phyloP scores from a whole-genome alignment of 2,888 invertebrate species.

The Zeuzera pyrina region DNA sequence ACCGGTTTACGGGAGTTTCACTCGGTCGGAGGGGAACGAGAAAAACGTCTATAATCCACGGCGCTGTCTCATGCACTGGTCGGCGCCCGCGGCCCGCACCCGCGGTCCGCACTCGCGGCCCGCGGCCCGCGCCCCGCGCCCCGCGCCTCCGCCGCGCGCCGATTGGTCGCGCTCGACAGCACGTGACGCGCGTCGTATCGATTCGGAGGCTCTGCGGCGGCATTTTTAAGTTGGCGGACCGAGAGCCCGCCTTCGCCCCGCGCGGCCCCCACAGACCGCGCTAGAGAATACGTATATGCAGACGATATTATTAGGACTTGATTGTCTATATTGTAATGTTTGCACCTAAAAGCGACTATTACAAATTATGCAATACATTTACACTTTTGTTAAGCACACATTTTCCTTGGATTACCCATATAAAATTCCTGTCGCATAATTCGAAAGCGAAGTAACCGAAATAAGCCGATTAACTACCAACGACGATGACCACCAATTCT shows the following conservation, averaged over 20 bases:
- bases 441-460: no score
- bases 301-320: not conserved
- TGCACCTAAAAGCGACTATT: no score
- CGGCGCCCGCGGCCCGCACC: conserved; percentile 25
- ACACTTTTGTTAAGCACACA: no score
- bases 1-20: conserved; percentile 60
- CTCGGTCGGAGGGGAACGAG: conserved; percentile 28
- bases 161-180: conserved; percentile 68
- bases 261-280: conserved; percentile 40
- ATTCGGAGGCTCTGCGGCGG: conserved; percentile 86
- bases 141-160: conserved; percentile 48
- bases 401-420: no score
- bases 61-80: conserved; percentile 54
- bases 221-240: conserved; percentile 82
- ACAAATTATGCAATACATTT: no score
- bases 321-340: no score
- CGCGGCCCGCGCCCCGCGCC: conserved; percentile 35
- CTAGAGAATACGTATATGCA: not conserved
- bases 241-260: conserved; percentile 64
- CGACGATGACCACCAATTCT: no score
- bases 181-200: conserved; percentile 83
- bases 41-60: no score
- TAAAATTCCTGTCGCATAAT: no score
- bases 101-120: no score
- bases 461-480: no score